phyloP scores from a whole-genome alignment of 2,888 invertebrate genomes.

The Eumacrocentrus americanus region DNA sequence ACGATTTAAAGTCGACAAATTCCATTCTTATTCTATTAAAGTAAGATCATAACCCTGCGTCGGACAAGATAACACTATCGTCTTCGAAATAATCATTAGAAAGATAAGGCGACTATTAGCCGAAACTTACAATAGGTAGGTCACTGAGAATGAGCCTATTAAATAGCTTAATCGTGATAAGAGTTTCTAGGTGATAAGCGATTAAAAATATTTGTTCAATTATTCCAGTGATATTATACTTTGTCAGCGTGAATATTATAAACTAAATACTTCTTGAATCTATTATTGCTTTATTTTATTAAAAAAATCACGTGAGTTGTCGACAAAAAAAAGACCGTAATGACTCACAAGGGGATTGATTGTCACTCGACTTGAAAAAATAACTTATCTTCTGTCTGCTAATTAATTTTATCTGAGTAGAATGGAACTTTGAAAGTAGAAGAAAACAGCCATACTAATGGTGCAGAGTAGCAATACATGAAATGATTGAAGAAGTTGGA shows the following conservation, averaged over 20 bases:
- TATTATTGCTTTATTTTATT: too few species aligned
- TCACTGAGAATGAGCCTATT: conserved; percentile 9
- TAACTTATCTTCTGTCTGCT: conserved; percentile 11
- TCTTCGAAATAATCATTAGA: conserved; percentile 21
- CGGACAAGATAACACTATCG: conserved; percentile 25
- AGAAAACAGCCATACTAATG: neutral
- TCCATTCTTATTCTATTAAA: conserved; percentile 9
- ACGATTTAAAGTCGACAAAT: neutral
- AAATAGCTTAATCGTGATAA: conserved; percentile 19
- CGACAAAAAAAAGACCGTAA: too few species aligned
- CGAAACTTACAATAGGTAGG: conserved; percentile 6
- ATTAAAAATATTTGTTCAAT: too few species aligned
- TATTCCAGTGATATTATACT: too few species aligned
- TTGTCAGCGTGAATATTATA: neutral
- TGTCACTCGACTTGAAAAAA: too few species aligned
- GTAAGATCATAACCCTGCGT: conserved; percentile 31
- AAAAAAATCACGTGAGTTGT: neutral
- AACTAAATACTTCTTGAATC: too few species aligned
- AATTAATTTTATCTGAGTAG: neutral
- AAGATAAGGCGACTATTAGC: conserved; percentile 29
- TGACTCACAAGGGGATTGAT: conserved; percentile 7
- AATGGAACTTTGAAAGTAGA: conserved; percentile 4
- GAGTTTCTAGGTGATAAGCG: conserved; percentile 17
- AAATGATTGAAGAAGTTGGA: conserved; percentile 10
- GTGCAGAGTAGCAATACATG: neutral